Evolutionary conservation across 2,888 invertebrate genomes (phyloP).

Genomic region (Hirudinaria manillensis): DNA sequence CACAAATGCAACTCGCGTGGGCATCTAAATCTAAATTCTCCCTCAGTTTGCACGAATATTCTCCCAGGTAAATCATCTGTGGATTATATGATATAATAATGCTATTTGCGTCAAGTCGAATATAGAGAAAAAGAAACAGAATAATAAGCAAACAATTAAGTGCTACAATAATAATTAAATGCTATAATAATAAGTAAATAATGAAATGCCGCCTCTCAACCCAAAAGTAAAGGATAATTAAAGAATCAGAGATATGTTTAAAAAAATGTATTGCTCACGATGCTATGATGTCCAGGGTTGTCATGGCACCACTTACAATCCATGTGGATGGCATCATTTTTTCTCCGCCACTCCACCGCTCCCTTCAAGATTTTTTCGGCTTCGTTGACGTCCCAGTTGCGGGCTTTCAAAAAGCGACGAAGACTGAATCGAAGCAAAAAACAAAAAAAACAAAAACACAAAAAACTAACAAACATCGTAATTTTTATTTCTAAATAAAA

Average conservation of each 20-base stretch:
- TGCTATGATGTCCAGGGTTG: constrained; percentile 49
- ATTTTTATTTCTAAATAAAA: not conserved
- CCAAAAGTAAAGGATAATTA: not conserved
- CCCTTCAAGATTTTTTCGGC: constrained; percentile 46
- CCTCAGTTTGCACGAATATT: too few species aligned
- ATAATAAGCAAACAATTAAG: too few species aligned
- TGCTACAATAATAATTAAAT: too few species aligned
- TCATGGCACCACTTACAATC: constrained; percentile 50
- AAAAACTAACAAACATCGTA: not conserved
- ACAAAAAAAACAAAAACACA: not conserved
- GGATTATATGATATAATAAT: too few species aligned
- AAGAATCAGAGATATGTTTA: not conserved
- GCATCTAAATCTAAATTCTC: too few species aligned
- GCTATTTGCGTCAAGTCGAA: too few species aligned
- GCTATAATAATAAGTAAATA: too few species aligned
- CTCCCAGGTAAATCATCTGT: too few species aligned
- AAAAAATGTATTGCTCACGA: constrained; percentile 42
- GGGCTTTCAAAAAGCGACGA: constrained; percentile 47
- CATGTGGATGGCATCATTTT: constrained; percentile 43
- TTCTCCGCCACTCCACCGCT: constrained; percentile 48
- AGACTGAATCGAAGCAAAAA: constrained; percentile 41
- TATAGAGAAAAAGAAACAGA: too few species aligned
- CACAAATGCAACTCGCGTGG: too few species aligned
- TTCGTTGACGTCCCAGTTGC: constrained; percentile 48
- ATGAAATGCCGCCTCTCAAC: not conserved